Percentiles rank a stretch among this genome's conserved stretches.
These are phyloP conservation scores for Tinamus major DNA, from an alignment of 2,797 vertebrate species.

Conservation along the genomic window DNA sequence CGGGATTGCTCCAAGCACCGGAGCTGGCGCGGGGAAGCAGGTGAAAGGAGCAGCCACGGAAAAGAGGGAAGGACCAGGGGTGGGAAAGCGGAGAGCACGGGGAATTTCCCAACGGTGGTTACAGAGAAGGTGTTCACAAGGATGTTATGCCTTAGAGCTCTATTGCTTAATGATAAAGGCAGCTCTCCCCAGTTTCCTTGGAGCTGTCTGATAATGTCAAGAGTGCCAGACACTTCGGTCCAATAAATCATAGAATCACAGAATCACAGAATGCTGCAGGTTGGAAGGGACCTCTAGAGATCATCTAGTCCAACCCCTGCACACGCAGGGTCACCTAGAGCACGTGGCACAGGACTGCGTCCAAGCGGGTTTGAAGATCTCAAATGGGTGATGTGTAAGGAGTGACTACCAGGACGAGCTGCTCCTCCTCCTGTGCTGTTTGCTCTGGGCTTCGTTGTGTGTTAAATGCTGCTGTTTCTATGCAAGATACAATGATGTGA, in stretches of 20 bases:
- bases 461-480: background rate
- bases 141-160: constrained; percentile 7
- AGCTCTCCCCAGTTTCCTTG: constrained; percentile 13
- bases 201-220: constrained; percentile 4
- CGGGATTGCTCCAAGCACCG: constrained; percentile 4
- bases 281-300: too few relatives aligned
- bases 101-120: constrained; percentile 42
- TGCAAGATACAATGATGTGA: background rate
- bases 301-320: too few relatives aligned
- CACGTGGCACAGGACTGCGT: too few relatives aligned
- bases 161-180: constrained; percentile 47
- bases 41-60: constrained; percentile 54
- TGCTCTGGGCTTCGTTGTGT: background rate
- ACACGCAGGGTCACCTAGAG: too few relatives aligned
- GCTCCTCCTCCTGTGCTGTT: background rate
- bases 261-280: too few relatives aligned
- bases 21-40: constrained; percentile 63
- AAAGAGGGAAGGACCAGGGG: constrained; percentile 1
- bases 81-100: constrained; percentile 50
- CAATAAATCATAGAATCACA: background rate
- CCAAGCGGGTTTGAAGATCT: too few relatives aligned
- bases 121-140: background rate
- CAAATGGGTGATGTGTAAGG: background rate
- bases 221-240: constrained; percentile 11
- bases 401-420: background rate